Evolutionary conservation across 1,140 invertebrate species (phyloP).

Genomic region (Gonatopus flavifemur): DNA sequence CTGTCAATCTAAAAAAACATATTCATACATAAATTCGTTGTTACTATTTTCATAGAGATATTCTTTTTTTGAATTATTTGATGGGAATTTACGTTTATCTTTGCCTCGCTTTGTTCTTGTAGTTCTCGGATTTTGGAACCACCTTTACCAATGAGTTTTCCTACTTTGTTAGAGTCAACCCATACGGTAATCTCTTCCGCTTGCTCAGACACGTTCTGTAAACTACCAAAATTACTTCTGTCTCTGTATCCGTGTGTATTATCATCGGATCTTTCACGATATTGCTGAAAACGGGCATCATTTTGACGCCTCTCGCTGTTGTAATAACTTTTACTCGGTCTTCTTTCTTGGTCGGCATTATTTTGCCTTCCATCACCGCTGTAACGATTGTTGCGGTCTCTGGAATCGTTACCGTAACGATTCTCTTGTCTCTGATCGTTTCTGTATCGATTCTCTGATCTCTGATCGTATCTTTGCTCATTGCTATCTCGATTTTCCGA

Average conservation of each 20-base stretch:
- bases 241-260: neutral
- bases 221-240: constrained; percentile 13
- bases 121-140: constrained; percentile 76
- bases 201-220: too few relatives aligned
- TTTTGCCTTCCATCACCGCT: neutral
- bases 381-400: constrained; percentile 3
- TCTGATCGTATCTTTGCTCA: constrained; percentile 1
- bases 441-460: neutral
- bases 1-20: constrained; percentile 36
- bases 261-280: neutral
- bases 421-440: constrained; percentile 4
- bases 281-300: neutral
- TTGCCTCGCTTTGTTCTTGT: constrained; percentile 63
- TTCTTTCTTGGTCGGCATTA: neutral
- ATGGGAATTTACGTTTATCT: constrained; percentile 56
- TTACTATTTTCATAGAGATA: neutral
- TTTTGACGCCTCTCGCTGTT: neutral
- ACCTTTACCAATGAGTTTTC: constrained; percentile 65
- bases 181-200: too few relatives aligned
- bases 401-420: neutral
- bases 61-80: constrained; percentile 4
- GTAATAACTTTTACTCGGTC: neutral
- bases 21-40: neutral
- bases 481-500: constrained; percentile 6
- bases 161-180: constrained; percentile 44